A percentile compares a stretch with the other conserved stretches of the same genome.
These are phyloP conservation scores for Phainopepla nitens DNA, from an alignment of 2,113 vertebrate genomes.

Conservation along the genomic window DNA sequence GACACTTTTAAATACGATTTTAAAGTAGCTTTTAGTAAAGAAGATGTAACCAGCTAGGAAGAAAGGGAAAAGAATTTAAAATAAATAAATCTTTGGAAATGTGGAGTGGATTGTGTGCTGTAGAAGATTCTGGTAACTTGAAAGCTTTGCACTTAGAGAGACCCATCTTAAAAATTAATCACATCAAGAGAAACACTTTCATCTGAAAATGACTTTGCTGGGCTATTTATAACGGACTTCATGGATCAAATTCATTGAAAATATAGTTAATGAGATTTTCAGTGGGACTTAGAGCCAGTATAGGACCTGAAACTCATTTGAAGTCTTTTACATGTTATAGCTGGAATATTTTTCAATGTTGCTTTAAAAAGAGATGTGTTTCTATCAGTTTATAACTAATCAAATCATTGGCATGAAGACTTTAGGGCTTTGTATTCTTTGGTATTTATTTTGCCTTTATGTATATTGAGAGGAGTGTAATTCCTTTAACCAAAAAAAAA, in stretches of 20 bases:
- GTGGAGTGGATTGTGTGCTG: neutral
- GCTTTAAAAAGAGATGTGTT: neutral
- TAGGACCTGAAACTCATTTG: neutral
- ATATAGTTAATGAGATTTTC: neutral
- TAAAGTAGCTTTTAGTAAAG: neutral
- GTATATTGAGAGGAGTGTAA: neutral
- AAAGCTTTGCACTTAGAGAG: neutral
- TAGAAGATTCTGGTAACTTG: neutral
- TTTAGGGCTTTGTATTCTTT: neutral
- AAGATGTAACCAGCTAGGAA: neutral
- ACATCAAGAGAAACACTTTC: constrained; percentile 7
- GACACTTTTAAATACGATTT: neutral
- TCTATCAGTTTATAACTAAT: neutral
- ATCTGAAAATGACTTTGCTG: constrained; percentile 8
- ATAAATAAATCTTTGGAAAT: neutral
- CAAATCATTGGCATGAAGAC: neutral
- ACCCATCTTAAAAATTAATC: constrained; percentile 11
- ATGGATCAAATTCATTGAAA: neutral
- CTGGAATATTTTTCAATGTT: neutral
- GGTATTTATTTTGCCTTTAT: neutral
- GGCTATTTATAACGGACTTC: neutral
- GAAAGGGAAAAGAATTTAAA: neutral
- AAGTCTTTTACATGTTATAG: neutral
- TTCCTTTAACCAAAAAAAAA: neutral
- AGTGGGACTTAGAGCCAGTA: neutral